Evolutionary conservation across 2,113 vertebrate genomes (phyloP).

Genomic region (Bambusicola thoracicus): DNA sequence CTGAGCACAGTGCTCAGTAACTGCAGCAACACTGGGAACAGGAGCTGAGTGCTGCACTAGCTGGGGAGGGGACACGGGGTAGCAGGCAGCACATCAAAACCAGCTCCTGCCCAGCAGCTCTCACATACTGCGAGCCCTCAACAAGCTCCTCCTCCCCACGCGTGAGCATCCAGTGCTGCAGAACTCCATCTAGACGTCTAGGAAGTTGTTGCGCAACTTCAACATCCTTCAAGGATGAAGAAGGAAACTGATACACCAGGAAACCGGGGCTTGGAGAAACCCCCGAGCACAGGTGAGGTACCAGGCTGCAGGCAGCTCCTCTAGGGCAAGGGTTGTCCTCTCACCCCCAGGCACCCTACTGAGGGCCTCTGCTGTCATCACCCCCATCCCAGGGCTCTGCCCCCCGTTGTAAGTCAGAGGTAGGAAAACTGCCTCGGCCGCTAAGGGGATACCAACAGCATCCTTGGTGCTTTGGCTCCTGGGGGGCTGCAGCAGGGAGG

Average conservation of each 20-base stretch:
- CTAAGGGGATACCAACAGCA: neutral
- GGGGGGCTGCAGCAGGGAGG: neutral
- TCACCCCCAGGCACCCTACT: neutral
- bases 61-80: rapidly evolving
- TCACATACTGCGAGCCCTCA: neutral
- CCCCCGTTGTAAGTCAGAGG: too few species aligned
- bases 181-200: neutral
- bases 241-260: conserved; percentile 1
- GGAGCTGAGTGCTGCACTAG: rapidly evolving
- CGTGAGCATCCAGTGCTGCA: rapidly evolving
- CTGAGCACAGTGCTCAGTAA: rapidly evolving
- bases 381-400: too few species aligned
- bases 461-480: neutral
- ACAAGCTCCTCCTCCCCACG: neutral
- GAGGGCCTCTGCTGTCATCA: neutral
- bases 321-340: neutral
- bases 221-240: rapidly evolving
- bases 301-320: neutral
- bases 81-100: neutral
- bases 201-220: neutral
- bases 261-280: neutral
- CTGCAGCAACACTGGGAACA: rapidly evolving
- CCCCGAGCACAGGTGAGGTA: neutral
- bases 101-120: neutral
- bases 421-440: neutral